phyloP scores from a whole-genome alignment of 2,113 vertebrate genomes.

The Eudyptes chrysolophus region DNA sequence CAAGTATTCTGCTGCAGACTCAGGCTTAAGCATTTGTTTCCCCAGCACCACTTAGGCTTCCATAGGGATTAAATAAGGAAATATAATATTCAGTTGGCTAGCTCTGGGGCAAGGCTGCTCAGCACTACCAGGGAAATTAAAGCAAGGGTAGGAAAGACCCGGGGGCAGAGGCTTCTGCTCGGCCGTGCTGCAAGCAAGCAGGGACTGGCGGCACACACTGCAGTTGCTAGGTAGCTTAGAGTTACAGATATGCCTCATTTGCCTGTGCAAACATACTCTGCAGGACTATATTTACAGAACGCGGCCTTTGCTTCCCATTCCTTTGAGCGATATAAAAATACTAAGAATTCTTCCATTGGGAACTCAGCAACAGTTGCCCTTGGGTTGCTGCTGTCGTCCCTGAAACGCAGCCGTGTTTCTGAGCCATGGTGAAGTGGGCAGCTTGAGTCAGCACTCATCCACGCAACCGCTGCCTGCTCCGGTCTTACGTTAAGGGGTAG shows the following conservation, averaged over 20 bases:
- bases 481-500: neutral
- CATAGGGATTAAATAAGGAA: neutral
- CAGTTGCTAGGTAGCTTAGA: neutral
- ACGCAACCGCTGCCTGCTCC: rapidly evolving
- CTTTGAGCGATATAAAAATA: neutral
- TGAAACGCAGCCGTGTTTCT: neutral
- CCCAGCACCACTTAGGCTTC: neutral
- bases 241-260: constrained; percentile 29
- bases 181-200: rapidly evolving
- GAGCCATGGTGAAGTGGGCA: rapidly evolving
- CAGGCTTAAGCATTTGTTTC: neutral
- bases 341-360: constrained; percentile 38
- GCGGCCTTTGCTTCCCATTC: constrained; percentile 41
- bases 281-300: constrained; percentile 46
- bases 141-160: neutral
- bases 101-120: neutral
- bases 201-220: rapidly evolving
- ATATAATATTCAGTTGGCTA: neutral
- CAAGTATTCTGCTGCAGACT: neutral
- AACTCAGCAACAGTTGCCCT: constrained; percentile 38
- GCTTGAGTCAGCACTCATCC: neutral
- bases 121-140: neutral
- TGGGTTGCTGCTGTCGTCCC: neutral
- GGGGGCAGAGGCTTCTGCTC: neutral
- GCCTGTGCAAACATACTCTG: constrained; percentile 9